phyloP scores from a whole-genome alignment of 35 echinoderm and acorn worm species.

The Holothuria glaberrima region DNA sequence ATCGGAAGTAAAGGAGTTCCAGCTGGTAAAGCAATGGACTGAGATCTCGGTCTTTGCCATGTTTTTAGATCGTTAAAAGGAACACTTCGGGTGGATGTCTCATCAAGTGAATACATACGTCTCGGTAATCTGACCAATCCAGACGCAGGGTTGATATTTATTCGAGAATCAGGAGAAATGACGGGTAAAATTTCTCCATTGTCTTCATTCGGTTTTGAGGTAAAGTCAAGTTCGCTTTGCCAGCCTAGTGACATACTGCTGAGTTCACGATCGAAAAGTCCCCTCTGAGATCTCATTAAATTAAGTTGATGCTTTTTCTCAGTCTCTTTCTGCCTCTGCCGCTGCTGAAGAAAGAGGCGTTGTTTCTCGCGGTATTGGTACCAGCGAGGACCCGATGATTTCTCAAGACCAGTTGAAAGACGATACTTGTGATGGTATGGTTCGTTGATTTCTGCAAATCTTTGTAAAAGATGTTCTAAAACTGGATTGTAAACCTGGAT shows the following conservation, averaged over 20 bases:
- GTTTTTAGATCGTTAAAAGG: background rate
- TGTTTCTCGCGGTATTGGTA: slow-evolving; percentile 85
- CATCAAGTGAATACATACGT: slow-evolving; percentile 27
- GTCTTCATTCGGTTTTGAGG: background rate
- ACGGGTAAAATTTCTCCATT: slow-evolving; percentile 32
- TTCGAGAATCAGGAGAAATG: slow-evolving; percentile 40
- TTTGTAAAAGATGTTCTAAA: slow-evolving; percentile 69
- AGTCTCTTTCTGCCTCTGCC: slow-evolving; percentile 69
- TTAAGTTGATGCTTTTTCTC: slow-evolving; percentile 4
- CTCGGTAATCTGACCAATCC: slow-evolving; percentile 50
- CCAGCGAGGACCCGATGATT: slow-evolving; percentile 36
- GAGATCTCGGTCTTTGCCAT: slow-evolving; percentile 12
- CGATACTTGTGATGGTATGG: slow-evolving; percentile 39
- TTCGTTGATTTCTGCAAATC: slow-evolving; percentile 65
- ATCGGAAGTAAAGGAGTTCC: background rate
- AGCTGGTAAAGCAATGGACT: slow-evolving; percentile 1
- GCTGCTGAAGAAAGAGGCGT: slow-evolving; percentile 67
- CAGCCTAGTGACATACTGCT: background rate
- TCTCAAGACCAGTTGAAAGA: background rate
- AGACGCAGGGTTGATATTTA: slow-evolving; percentile 55
- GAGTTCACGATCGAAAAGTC: background rate
- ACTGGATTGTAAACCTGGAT: slow-evolving; percentile 78
- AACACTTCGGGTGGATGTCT: background rate
- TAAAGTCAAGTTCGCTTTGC: background rate
- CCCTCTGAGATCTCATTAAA: background rate